Evolutionary conservation across 2,888 invertebrate genomes (phyloP), one percentile per base, ranked within the genome.

Genomic region (Ormyrus pomaceus): DNA sequence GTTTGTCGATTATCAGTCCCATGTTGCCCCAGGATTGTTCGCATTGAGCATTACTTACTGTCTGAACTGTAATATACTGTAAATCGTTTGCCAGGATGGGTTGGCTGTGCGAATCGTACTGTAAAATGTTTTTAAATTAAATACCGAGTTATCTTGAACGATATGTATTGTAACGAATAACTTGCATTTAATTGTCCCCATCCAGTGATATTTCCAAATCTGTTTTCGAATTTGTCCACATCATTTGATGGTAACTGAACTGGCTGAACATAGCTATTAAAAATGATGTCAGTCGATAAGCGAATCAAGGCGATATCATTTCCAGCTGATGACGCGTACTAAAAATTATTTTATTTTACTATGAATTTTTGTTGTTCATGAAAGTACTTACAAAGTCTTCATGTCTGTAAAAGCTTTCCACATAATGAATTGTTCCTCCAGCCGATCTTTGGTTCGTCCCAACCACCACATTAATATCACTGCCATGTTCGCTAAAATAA

Each of bases 361-460:
- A 46, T 46, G 19, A 34, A 34, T 34, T 34, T 34, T n/a, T n/a
- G n/a, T n/a, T n/a, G n/a, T 34, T 2, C 34, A 19, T 19, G 34
- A 34, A 34, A 34, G 34, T 13, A 59, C 34, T 19, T 59, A 68
- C 45, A 45, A 34, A 53, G 13, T 19, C 6, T 13, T 51, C 55
- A 13, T 76, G 74, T 6, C 45, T 50, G 8, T n/a, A 8, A 53
- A 61, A 53, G n/a, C 61, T 72, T 19, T 61, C 71, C n/a, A 75
- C 76, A 76, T 81, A 92, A 92, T 91, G 89, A 62, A 91, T 88
- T 9, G 92, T 91, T 62, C 92, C 69, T 9, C 65, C 65, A 13
- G 10, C 10, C 56, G 69, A 48, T 58, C 8, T 56, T 8, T 70
- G 1, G 48, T 34, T 9, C 1, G 58, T 48, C 13, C 69, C 69